Percentiles rank a stretch among this genome's conserved stretches.
Evolutionary conservation across 2,113 vertebrate genomes (phyloP).

Genomic region (Siniperca knerii): DNA sequence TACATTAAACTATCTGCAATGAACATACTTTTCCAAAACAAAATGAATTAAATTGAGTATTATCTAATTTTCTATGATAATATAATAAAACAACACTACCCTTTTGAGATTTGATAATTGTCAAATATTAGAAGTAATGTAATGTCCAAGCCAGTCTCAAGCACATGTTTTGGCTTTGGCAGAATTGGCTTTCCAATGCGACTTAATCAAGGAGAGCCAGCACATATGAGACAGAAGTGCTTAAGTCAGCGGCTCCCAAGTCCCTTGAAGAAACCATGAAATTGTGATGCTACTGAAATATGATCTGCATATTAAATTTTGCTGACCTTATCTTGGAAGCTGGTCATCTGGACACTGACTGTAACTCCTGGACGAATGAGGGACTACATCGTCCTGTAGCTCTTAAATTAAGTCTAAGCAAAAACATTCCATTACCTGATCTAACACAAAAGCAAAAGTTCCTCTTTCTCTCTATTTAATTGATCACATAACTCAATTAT

Average conservation of each 20-base stretch:
- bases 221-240: slow-evolving; percentile 69
- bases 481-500: slow-evolving; percentile 37
- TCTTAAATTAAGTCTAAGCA: slow-evolving; percentile 24
- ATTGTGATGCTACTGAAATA: slow-evolving; percentile 74
- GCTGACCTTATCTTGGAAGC: slow-evolving; percentile 65
- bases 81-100: neutral
- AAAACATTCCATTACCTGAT: slow-evolving; percentile 42
- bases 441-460: slow-evolving; percentile 22
- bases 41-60: neutral
- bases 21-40: neutral
- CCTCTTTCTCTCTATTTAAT: slow-evolving; percentile 9
- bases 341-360: slow-evolving; percentile 59
- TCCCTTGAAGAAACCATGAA: slow-evolving; percentile 72
- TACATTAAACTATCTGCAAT: neutral
- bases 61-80: slow-evolving; percentile 15
- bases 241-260: slow-evolving; percentile 72
- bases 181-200: slow-evolving; percentile 45
- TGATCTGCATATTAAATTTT: slow-evolving; percentile 78
- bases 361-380: neutral
- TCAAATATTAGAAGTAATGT: slow-evolving; percentile 33
- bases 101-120: slow-evolving; percentile 26
- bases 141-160: slow-evolving; percentile 32
- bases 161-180: slow-evolving; percentile 51
- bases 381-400: neutral
- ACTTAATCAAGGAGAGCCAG: slow-evolving; percentile 62